These are phyloP conservation scores for Papilio xuthus DNA, from an alignment of 1,140 invertebrate genomes.

Conservation along the genomic window DNA sequence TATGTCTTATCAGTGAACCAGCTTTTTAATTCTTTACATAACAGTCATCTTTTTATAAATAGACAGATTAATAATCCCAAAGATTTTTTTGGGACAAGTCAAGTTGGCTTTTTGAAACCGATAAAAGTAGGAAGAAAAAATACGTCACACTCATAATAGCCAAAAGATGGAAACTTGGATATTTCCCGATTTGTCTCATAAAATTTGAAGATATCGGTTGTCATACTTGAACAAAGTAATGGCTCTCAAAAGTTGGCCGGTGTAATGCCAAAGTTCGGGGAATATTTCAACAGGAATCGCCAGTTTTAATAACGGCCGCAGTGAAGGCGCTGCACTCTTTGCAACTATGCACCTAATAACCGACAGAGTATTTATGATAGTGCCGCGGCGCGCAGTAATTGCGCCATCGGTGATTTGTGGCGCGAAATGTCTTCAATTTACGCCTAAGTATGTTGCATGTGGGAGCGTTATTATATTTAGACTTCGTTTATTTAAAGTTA, in stretches of 20 bases:
- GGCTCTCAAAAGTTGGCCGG: background rate
- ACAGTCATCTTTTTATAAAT: background rate
- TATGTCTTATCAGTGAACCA: too few relatives aligned
- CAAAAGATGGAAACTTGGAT: background rate
- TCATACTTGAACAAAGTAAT: conserved; percentile 15
- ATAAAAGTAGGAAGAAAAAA: background rate
- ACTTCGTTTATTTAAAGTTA: background rate
- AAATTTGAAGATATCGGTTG: background rate
- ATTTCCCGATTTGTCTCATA: background rate
- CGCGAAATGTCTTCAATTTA: conserved; percentile 54
- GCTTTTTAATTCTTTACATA: background rate
- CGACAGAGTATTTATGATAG: conserved; percentile 61
- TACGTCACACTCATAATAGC: background rate
- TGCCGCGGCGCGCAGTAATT: conserved; percentile 61
- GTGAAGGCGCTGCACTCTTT: conserved; percentile 58
- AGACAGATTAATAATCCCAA: background rate
- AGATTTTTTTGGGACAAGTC: background rate
- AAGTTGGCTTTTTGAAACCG: background rate
- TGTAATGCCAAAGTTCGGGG: background rate
- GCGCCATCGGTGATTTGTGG: conserved; percentile 74
- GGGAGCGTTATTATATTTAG: background rate
- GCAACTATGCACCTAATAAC: conserved; percentile 75
- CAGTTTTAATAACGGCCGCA: conserved; percentile 48
- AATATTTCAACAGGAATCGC: conserved; percentile 43
- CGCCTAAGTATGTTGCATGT: conserved; percentile 22